A percentile compares a stretch with the other conserved stretches of the same genome.
Conservation (phyloP, 2,888 invertebrate genomes). For the Augochlorella aurata region DNA sequence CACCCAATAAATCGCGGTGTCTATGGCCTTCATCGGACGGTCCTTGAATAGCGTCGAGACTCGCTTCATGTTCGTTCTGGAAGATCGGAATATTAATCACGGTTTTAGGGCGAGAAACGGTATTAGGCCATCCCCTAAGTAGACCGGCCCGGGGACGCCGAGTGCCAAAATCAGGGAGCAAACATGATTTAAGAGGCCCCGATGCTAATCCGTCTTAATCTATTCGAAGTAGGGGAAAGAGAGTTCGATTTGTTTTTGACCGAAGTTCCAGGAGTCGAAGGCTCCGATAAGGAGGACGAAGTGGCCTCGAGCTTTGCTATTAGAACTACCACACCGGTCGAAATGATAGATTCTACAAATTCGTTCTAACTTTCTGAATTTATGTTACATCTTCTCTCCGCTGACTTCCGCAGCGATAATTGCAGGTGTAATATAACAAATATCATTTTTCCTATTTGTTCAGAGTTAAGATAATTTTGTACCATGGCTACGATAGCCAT, state of each 20-base stretch:
- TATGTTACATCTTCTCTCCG: too few relatives aligned
- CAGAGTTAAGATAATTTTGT: too few relatives aligned
- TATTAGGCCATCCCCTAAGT: not conserved
- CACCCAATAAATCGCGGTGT: constrained; percentile 69
- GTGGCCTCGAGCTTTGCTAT: not conserved
- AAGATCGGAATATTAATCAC: not conserved
- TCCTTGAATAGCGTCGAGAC: constrained; percentile 62
- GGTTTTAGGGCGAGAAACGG: not conserved
- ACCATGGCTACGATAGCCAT: too few relatives aligned
- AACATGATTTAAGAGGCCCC: not conserved
- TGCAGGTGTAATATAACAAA: too few relatives aligned
- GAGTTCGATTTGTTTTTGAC: not conserved
- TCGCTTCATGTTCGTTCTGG: constrained; percentile 61
- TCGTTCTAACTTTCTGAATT: too few relatives aligned
- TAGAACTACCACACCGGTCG: too few relatives aligned
- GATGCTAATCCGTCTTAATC: not conserved
- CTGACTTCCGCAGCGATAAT: too few relatives aligned
- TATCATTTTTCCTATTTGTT: too few relatives aligned
- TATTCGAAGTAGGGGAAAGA: not conserved
- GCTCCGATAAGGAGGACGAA: not conserved
- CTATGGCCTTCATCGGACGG: constrained; percentile 65
- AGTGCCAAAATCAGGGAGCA: not conserved
- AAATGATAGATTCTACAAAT: too few relatives aligned
- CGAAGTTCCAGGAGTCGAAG: not conserved
- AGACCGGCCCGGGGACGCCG: not conserved